Base-by-base conservation (phyloP, 1,140 invertebrate species). In the Capitella teleta region DNA sequence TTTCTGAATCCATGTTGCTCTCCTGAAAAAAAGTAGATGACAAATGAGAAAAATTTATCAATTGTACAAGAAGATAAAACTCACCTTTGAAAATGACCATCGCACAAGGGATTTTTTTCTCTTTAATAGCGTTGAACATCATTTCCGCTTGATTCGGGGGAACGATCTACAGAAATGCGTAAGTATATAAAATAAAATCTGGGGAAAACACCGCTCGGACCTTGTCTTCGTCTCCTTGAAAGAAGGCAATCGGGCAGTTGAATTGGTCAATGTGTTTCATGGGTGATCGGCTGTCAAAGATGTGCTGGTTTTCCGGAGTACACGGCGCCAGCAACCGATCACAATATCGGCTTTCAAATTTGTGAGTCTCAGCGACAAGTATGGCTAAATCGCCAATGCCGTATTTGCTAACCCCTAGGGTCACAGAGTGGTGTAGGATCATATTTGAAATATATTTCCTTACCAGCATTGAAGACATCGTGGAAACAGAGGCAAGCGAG, bases 291-390 rank as follows among this genome's bases (percentile, higher is more conserved):
- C 67, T 57, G 5, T 57, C 49, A 38, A 58, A 68, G 8, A 64
- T 46, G 21, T 60, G 46, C 5, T 53, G 57, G 43, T 58, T 49
- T 19, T 65, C 55, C 26, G 60, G 57, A 2, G 51, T 51, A 36
- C 64, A 63, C 18, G 65, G 66, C 16, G 60, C 64, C 26, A 73
- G 56, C 2, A 74, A 44, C 1, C 28, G 53, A 45, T 73, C 66
- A n/a, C 70, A 54, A 54, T 74, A 74, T n/a, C 63, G 57, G 44
- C 62, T 65, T 53, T 74, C 72, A 62, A 74, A 74, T 49, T 74
- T 74, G 54, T 74, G 72, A 14, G 70, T 72, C 25, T 74, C 72
- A 8, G 28, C 28, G 18, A 54, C 61, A 30, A 70, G 51, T 1
- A 57, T 57, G 26, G 58, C 55, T n/a, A 70, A 46, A 49, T 71